Base-by-base conservation (phyloP, 2,797 vertebrate genomes). In the Urocyon cinereoargenteus region DNA sequence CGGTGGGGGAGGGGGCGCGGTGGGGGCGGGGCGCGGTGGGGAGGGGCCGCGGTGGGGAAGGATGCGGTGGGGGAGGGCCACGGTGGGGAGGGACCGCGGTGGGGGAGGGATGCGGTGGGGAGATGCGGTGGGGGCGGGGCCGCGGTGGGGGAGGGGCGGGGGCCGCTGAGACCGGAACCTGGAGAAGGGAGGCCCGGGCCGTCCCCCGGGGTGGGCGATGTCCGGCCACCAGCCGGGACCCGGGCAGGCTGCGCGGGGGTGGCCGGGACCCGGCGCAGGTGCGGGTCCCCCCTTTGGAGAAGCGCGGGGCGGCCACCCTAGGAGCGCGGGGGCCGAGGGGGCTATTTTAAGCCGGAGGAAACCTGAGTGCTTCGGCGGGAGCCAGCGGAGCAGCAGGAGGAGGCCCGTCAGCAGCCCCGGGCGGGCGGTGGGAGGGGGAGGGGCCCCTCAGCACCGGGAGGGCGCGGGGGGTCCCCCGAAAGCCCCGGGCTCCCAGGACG, bases 291-390 rank as follows among this genome's bases (percentile, higher is more conserved):
- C 78, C 91, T 77, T 34, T n/a, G 19, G 83, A 84, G 53, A 77
- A 55, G 55, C 75, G 28, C 21, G 24, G 34, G 72, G 75, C 26
- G 66, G 96, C 86, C 96, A 94, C 86, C 21, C 83, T 93, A 98
- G 97, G 92, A 77, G 31, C 40, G 1, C 82, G 34, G 68, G 81
- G 61, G 45, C 81, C 36, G 86, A 70, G 85, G 84, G 31, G 81
- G 55, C 94, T 97, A 95, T 98, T 97, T 97, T 97, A 93, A 97
- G 98, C 61, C 11, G 28, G 79, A 73, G 92, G 96, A 98, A 98
- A 98, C 70, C 70, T 49, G 94, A 98, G 96, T 55, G 78, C 77
- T 49, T 59, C 3, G 5, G 72, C 19, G 10, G 49, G 45, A 81
- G 94, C 81, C 93, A 94, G 66, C 61, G 34, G 75, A 36, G 73